A percentile compares a stretch with the other conserved stretches of the same genome.
Evolutionary conservation across 2,113 vertebrate species (phyloP).

Genomic region (Anser cygnoides): DNA sequence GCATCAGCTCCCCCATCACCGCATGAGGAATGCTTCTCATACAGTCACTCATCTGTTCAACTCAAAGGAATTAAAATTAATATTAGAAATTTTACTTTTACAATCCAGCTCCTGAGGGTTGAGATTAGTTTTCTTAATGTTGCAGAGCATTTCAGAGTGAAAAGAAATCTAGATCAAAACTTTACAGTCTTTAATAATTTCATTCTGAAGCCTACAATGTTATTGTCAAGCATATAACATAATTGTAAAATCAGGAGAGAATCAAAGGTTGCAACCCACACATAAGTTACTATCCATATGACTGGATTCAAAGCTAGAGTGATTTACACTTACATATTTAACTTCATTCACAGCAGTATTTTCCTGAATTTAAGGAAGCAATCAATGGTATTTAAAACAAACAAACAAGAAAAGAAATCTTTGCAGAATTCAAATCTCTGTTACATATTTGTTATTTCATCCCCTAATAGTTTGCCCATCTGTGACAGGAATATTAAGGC

Average conservation of each 20-base stretch:
- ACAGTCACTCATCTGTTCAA: background rate
- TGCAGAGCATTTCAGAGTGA: background rate
- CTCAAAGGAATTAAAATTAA: background rate
- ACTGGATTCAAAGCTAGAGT: background rate
- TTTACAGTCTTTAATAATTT: background rate
- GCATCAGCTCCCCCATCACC: background rate
- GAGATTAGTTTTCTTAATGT: background rate
- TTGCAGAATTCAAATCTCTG: background rate
- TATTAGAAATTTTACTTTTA: background rate
- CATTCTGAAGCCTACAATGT: background rate
- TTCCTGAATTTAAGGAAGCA: background rate
- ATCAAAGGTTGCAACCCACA: background rate
- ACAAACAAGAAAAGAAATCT: background rate
- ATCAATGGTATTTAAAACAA: background rate
- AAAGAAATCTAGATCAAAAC: background rate
- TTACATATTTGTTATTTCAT: background rate
- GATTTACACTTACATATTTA: background rate
- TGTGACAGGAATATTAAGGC: background rate
- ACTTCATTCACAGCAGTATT: background rate
- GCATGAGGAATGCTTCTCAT: background rate
- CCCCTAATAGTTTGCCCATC: background rate
- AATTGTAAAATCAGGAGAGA: background rate
- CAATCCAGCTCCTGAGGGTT: background rate
- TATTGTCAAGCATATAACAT: background rate
- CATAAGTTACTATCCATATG: background rate